Evolutionary conservation across 2,797 vertebrate genomes (phyloP), one percentile per base, ranked within the genome.

Genomic region (Anguilla marmorata): DNA sequence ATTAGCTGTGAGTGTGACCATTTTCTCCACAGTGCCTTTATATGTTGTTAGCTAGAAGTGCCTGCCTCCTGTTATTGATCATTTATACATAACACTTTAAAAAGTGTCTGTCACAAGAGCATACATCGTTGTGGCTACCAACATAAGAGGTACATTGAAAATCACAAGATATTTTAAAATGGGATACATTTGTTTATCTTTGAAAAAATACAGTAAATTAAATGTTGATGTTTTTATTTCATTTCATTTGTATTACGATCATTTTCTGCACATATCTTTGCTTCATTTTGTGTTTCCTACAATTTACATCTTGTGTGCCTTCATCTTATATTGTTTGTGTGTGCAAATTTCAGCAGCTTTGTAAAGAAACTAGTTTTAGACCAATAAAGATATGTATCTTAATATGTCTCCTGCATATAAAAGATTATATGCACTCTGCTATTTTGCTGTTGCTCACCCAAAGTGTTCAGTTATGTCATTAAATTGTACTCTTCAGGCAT

Each of bases 391-490:
- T 48, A 19, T 4, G 1, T 80, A 21, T 33, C n/a, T 58, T 16
- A 56, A 58, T 56, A 84, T 84, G 83, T 56, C 24, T 58, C 12
- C 50, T 56, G 83, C n/a, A 56, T 56, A 58, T 56, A n/a, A 56
- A 56, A 84, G 11, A 12, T 24, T 54, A 58, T 84, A 4, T 11
- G 9, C 52, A 56, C 27, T 33, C 5, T 84, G 7, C n/a, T 30
- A 9, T 84, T 58, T 84, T 54, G 50, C n/a, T 54, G 9, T 76
- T 33, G 2, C 11, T 30, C 3, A 0, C 74, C 74, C 30, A 48
- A 82, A 82, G n/a, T 48, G 19, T 24, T 50, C 21, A 8, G 8
- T 24, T 48, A 14, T 82, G 50, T 54, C 50, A 84, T 84, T 54
- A 6, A 54, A 56, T 84, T 84, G 41, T 52, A 4, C 24, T 48